Conservation (phyloP, 2,797 vertebrate species). For the Sus cebifrons region DNA sequence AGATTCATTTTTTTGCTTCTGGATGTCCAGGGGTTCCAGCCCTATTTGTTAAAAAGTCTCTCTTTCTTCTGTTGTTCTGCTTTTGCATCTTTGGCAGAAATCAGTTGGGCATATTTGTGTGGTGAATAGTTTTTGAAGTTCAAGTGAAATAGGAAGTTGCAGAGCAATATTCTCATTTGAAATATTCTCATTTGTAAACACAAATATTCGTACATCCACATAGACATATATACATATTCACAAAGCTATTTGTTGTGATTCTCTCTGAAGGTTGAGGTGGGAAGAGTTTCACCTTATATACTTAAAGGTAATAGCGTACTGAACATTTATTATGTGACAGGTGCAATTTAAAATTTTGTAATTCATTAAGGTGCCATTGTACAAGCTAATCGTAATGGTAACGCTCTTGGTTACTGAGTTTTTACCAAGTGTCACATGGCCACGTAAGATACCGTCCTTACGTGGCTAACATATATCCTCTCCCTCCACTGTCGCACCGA, state of each 20-base stretch:
- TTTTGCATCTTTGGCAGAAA: neutral
- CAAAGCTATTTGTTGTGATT: neutral
- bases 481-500: neutral
- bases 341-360: neutral
- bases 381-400: neutral
- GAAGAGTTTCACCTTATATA: conserved; percentile 6
- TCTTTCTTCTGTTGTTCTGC: neutral
- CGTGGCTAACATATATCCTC: neutral
- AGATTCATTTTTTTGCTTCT: neutral
- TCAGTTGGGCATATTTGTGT: neutral
- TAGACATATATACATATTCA: neutral
- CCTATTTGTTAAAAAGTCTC: neutral
- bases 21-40: neutral
- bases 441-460: neutral
- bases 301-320: neutral
- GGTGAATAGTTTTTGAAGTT: neutral
- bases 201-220: neutral
- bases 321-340: neutral
- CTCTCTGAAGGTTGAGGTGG: neutral
- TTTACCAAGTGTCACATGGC: neutral
- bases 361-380: neutral
- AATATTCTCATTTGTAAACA: neutral
- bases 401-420: neutral
- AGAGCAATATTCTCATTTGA: neutral
- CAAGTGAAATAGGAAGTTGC: neutral